Conservation (phyloP, 2,113 vertebrate genomes). For the Callipepla squamata region DNA sequence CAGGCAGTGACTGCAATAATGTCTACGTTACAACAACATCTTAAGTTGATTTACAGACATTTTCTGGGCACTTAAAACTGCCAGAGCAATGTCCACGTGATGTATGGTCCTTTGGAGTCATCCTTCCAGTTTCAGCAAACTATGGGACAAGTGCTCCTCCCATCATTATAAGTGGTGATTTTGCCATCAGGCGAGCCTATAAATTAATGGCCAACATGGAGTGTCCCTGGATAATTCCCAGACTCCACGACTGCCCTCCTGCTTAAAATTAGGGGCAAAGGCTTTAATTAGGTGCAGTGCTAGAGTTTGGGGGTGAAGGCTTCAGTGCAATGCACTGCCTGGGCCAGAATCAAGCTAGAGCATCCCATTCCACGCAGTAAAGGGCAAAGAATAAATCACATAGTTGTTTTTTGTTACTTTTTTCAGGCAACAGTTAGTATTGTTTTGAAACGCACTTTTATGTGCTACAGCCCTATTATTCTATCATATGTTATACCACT, state of each 20-base stretch:
- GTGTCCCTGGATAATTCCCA: background rate
- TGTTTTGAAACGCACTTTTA: background rate
- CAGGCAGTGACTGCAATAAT: background rate
- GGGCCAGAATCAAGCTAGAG: background rate
- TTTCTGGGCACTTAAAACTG: background rate
- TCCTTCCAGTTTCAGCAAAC: background rate
- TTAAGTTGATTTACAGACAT: background rate
- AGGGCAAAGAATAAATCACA: background rate
- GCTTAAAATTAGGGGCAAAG: background rate
- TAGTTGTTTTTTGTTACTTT: background rate
- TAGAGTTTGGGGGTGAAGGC: background rate
- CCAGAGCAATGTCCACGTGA: background rate
- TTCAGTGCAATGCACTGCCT: background rate
- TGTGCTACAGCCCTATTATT: background rate
- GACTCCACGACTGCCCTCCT: background rate
- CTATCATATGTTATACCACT: background rate
- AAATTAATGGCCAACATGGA: background rate
- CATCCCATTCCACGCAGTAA: background rate
- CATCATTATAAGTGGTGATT: fast-evolving
- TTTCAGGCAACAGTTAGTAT: background rate
- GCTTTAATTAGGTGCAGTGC: background rate
- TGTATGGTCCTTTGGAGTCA: background rate
- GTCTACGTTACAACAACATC: background rate
- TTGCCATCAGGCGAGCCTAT: background rate
- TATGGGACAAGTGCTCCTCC: background rate